Evolutionary conservation across 2,113 vertebrate genomes (phyloP), one percentile per base, ranked within the genome.

Genomic region (Malurus melanocephalus): DNA sequence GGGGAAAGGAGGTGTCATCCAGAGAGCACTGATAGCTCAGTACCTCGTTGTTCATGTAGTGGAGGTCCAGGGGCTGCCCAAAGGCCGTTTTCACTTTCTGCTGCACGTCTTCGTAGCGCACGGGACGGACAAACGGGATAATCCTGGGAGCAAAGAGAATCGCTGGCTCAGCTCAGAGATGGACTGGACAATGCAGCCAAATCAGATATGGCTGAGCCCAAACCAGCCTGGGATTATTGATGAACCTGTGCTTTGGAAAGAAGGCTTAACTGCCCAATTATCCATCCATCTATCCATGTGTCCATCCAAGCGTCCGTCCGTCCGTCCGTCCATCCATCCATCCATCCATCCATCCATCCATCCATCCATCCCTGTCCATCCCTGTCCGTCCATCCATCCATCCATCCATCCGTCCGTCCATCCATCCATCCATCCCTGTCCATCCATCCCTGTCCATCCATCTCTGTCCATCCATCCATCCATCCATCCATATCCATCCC

Each of bases 41-140:
- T 96, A 99, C 99, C 98, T 99, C 99, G 35, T 99, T 99, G 96
- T 99, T 99, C 98, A 99, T 98, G 91, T 99, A 99, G 97, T 99
- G 98, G 46, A 99, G 97, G 92, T 99, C 98, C 40, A 99, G 96
- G 64, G 97, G 98, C 92, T 99, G 99, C 59, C 99, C 98, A 92
- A 99, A 99, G 32, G 98, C 98, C 23, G 97, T 95, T 94, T 98
- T 98, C 87, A 99, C 98, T 94, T 99, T 99, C 96, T 98, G 98
- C 62, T 98, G 98, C 94, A 99, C 97, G 45, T 99, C 99, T 77
- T 99, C 98, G 13, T 98, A 99, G 92, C 97, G 98, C 85, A 99
- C 98, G 8, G 99, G 99, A 48, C 99, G 98, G 88, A 96, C 97
- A 74, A 99, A 99, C 13, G 98, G 97, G 93, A 99, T 98, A 94